These are phyloP conservation scores for Brachylomia viminalis DNA, from an alignment of 2,888 invertebrate species.

Conservation along the genomic window DNA sequence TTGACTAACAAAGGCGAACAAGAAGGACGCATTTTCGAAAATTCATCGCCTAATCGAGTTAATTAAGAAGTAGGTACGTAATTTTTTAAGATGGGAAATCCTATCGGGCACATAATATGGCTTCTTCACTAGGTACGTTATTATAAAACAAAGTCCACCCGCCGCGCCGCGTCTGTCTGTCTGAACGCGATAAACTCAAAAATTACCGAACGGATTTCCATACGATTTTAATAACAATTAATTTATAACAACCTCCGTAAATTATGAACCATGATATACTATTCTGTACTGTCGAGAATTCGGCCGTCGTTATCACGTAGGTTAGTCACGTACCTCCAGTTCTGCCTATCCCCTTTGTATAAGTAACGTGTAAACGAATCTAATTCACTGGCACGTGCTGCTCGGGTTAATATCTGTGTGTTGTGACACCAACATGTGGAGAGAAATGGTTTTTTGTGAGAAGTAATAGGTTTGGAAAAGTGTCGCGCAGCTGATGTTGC, in stretches of 20 bases:
- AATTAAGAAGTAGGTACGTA: no score
- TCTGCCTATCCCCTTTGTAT: conserved; percentile 27
- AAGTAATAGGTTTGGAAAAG: not conserved
- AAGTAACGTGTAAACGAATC: conserved; percentile 40
- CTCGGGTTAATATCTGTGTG: conserved; percentile 28
- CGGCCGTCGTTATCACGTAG: not conserved
- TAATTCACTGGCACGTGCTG: conserved; percentile 43
- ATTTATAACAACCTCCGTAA: conserved; percentile 3
- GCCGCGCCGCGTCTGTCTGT: not conserved
- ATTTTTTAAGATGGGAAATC: no score
- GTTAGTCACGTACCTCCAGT: conserved; percentile 27
- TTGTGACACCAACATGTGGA: conserved; percentile 10
- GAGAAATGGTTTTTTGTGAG: not conserved
- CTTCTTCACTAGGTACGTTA: no score
- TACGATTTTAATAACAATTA: no score
- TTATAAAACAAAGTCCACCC: not conserved
- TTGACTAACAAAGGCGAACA: not conserved
- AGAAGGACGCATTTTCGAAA: not conserved
- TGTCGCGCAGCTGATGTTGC: not conserved
- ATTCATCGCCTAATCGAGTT: no score
- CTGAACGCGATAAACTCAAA: not conserved
- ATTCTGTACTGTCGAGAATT: conserved; percentile 27
- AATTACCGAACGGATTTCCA: not conserved
- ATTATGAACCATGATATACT: conserved; percentile 28
- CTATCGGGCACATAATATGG: no score